These are phyloP conservation scores for Ceyx erithaca DNA, from an alignment of 2,797 vertebrate species.

Conservation along the genomic window DNA sequence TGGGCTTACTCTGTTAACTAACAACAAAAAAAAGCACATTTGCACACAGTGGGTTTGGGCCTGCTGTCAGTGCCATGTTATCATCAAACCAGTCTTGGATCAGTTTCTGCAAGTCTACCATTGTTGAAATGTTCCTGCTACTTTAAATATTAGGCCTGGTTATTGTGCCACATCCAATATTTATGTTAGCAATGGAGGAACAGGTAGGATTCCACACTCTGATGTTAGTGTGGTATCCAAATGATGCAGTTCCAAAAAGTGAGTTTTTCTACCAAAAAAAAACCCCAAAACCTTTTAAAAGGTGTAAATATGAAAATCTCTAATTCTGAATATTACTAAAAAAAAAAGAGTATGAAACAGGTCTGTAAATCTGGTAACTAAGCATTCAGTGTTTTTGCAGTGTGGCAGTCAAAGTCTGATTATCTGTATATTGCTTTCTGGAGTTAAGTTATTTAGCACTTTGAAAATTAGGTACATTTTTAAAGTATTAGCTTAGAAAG, in stretches of 20 bases:
- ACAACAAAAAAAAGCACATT: not conserved
- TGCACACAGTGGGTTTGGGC: not conserved
- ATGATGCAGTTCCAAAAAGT: not conserved
- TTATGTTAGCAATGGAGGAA: slow-evolving; percentile 49
- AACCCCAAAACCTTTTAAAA: not conserved
- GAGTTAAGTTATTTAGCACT: not conserved
- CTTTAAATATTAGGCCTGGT: slow-evolving; percentile 43
- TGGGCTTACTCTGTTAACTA: not conserved
- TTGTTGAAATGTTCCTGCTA: not conserved
- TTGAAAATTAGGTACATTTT: not conserved
- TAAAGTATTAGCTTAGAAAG: not conserved
- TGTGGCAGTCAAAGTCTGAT: not conserved
- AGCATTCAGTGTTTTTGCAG: not conserved
- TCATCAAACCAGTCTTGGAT: not conserved
- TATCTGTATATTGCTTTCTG: not conserved
- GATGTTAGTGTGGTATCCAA: not conserved
- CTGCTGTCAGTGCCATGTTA: not conserved
- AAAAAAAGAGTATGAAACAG: not conserved
- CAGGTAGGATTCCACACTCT: slow-evolving; percentile 38
- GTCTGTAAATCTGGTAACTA: not conserved
- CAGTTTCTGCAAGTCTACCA: not conserved
- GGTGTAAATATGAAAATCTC: accelerated
- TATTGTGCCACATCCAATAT: slow-evolving; percentile 46
- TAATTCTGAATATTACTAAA: not conserved
- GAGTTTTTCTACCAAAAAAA: not conserved